A percentile compares a stretch with the other conserved stretches of the same genome.
These are phyloP conservation scores for Arge pagana DNA, from an alignment of 2,888 invertebrate genomes.

Conservation along the genomic window DNA sequence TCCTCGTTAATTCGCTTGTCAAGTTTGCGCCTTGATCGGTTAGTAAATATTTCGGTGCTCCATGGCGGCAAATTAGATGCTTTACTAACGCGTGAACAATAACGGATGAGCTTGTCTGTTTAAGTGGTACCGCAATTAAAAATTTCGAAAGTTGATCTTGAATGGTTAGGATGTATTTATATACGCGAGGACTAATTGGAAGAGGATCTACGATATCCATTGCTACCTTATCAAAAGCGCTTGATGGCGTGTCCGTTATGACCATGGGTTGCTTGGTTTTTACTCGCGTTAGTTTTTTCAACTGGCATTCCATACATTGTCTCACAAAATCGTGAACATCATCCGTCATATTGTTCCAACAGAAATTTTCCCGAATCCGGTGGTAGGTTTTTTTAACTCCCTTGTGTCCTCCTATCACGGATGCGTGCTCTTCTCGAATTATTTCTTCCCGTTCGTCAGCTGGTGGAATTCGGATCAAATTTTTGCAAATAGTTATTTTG, in stretches of 20 bases:
- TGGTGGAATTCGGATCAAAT: conserved; percentile 4
- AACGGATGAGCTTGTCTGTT: conserved; percentile 25
- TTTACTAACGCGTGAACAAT: conserved; percentile 31
- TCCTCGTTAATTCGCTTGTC: conserved; percentile 26
- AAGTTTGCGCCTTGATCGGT: conserved; percentile 37
- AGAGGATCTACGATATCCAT: conserved; percentile 32
- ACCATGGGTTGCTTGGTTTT: conserved; percentile 28
- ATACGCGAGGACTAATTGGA: conserved; percentile 20
- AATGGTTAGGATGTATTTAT: conserved; percentile 32
- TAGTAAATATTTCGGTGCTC: conserved; percentile 27
- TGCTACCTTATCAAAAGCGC: conserved; percentile 26
- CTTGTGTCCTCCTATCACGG: conserved; percentile 25
- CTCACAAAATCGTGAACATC: conserved; percentile 25
- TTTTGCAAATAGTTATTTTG: conserved; percentile 7
- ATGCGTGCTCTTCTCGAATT: conserved; percentile 21
- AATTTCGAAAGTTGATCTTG: conserved; percentile 28
- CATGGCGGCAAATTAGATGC: conserved; percentile 29
- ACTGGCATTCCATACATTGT: conserved; percentile 26
- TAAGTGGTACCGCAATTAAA: conserved; percentile 24
- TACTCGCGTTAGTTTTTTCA: conserved; percentile 27
- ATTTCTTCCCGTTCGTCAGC: conserved; percentile 6
- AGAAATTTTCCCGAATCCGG: conserved; percentile 23
- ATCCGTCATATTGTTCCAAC: conserved; percentile 27
- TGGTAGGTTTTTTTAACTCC: conserved; percentile 28
- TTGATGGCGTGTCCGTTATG: conserved; percentile 29